Evolutionary conservation across 92 coral and sea anemone species (phyloP).

Genomic region (Hydrozoanthus gracilis): DNA sequence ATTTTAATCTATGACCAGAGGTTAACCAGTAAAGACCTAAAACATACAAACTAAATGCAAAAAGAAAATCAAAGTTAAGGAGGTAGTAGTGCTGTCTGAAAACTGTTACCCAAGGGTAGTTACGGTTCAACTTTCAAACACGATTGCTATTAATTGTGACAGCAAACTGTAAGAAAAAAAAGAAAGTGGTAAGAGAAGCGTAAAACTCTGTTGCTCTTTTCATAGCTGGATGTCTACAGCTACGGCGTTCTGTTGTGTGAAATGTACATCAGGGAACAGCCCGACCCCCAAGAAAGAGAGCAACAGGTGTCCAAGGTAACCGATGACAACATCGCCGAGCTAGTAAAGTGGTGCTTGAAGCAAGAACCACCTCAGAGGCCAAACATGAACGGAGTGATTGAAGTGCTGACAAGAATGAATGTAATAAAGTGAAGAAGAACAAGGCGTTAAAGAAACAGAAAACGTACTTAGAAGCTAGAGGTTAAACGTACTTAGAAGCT

Average conservation of each 20-base stretch:
- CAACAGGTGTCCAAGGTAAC: conserved; percentile 35
- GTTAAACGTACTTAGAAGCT: no score
- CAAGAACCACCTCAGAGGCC: conserved; percentile 14
- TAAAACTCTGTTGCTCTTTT: not conserved
- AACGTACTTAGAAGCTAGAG: no score
- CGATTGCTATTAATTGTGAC: not conserved
- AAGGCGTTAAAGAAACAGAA: no score
- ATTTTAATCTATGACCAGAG: no score
- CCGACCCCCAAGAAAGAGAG: conserved; percentile 30
- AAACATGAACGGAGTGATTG: conserved; percentile 12
- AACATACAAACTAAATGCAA: not conserved
- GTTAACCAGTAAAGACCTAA: not conserved
- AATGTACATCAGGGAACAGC: not conserved
- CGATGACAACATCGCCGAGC: not conserved
- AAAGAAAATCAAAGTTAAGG: not conserved
- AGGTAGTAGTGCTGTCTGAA: not conserved
- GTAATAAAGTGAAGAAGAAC: no score
- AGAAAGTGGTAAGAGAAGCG: not conserved
- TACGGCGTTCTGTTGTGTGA: conserved; percentile 39
- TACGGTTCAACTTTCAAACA: not conserved
- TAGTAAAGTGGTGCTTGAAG: conserved; percentile 10
- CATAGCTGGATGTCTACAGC: conserved; percentile 36
- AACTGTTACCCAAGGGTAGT: not conserved
- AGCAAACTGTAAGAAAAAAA: not conserved
- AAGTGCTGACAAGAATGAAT: not conserved